Conservation (phyloP, 2,797 vertebrate genomes). For the Cossypha caffra region DNA sequence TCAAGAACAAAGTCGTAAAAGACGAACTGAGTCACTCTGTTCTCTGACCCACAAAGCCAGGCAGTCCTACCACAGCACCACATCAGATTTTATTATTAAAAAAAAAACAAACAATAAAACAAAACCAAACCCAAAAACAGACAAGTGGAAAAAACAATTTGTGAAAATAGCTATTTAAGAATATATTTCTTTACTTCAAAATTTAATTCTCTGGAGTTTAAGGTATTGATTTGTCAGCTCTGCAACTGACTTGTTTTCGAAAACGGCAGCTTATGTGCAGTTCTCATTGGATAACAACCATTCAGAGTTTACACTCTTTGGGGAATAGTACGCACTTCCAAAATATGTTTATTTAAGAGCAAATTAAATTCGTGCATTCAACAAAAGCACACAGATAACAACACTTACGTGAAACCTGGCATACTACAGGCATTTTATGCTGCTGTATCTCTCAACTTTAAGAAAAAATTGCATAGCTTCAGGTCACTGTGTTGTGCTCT, state of each 20-base stretch:
- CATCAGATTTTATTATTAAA: neutral
- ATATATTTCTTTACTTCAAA: neutral
- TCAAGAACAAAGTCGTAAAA: neutral
- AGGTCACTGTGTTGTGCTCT: neutral
- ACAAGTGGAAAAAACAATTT: neutral
- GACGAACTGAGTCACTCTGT: neutral
- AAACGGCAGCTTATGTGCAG: neutral
- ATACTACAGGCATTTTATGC: neutral
- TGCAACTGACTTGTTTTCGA: neutral
- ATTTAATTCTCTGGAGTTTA: neutral
- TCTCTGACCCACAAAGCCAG: neutral
- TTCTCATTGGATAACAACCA: neutral
- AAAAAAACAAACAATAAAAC: neutral
- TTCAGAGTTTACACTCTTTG: neutral
- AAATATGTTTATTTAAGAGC: neutral
- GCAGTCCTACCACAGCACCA: neutral
- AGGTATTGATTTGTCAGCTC: neutral
- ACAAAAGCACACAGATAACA: neutral
- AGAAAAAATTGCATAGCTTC: fast-evolving
- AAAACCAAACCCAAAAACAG: fast-evolving
- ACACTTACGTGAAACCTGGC: neutral
- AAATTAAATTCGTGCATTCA: neutral
- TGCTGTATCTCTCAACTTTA: neutral
- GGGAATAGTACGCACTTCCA: fast-evolving
- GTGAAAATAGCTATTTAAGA: neutral